Conservation (phyloP, 1,140 invertebrate genomes). For the Drosophila lini region DNA sequence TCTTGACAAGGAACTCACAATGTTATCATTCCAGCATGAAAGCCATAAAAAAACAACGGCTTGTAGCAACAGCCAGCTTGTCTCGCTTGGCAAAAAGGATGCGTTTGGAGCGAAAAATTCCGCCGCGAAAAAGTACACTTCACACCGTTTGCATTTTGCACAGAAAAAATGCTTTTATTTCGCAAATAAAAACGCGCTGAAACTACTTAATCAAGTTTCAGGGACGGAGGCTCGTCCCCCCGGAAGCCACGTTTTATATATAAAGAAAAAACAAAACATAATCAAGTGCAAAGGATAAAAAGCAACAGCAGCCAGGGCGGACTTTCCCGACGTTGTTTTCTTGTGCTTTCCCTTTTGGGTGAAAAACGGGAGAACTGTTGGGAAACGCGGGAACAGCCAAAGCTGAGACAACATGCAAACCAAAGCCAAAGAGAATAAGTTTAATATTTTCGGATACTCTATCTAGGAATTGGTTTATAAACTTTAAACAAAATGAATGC, state of each 20-base stretch:
- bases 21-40: constrained; percentile 66
- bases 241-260: constrained; percentile 59
- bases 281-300: constrained; percentile 40
- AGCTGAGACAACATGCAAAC: constrained; percentile 68
- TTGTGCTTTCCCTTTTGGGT: constrained; percentile 37
- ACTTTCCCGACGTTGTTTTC: constrained; percentile 51
- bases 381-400: constrained; percentile 54
- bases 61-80: constrained; percentile 65
- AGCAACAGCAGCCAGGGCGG: constrained; percentile 48
- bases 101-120: background rate
- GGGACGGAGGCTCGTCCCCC: constrained; percentile 11
- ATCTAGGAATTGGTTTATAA: background rate
- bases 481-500: background rate
- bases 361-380: constrained; percentile 33
- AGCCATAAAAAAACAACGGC: constrained; percentile 69
- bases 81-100: constrained; percentile 46
- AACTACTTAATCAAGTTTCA: constrained; percentile 81
- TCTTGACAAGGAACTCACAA: constrained; percentile 77
- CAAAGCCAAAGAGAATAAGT: constrained; percentile 20
- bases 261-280: constrained; percentile 57
- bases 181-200: constrained; percentile 79
- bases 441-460: background rate
- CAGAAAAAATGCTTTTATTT: constrained; percentile 68
- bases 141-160: constrained; percentile 33
- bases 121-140: constrained; percentile 14